A percentile compares a stretch with the other conserved stretches of the same genome.
phyloP scores from a whole-genome alignment of 2,113 vertebrate genomes.

The Rhegmatorhina hoffmannsi region DNA sequence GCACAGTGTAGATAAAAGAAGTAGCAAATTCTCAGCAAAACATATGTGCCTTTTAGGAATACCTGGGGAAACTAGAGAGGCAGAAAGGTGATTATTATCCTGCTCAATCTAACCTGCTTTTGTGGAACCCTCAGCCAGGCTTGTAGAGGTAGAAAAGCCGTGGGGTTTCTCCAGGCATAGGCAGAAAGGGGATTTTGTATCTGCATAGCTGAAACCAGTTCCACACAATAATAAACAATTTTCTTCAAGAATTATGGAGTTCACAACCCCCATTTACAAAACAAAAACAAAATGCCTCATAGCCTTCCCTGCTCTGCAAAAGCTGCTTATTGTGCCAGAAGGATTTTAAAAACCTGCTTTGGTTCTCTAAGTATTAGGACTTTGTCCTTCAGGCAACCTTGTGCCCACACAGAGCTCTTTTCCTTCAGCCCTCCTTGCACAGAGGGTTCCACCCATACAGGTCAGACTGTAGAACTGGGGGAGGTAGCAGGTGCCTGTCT shows the following conservation, averaged over 20 bases:
- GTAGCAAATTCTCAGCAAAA: not conserved
- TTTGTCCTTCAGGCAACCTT: constrained; percentile 18
- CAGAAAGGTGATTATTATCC: not conserved
- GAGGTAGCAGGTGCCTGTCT: not conserved
- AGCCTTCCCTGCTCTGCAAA: not conserved
- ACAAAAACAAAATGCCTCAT: not conserved
- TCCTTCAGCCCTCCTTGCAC: not conserved
- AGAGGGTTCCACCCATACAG: not conserved
- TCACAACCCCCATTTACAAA: constrained; percentile 14
- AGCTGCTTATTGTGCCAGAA: constrained; percentile 31
- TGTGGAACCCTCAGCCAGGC: not conserved
- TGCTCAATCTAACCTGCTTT: not conserved
- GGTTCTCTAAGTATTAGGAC: not conserved
- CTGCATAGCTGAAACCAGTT: not conserved
- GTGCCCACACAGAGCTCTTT: not conserved
- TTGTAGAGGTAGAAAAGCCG: not conserved
- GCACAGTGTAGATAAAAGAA: not conserved
- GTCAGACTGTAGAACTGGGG: not conserved
- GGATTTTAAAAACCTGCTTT: constrained; percentile 22
- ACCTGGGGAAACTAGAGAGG: not conserved
- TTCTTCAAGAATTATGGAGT: not conserved
- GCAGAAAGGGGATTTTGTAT: not conserved
- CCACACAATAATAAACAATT: not conserved
- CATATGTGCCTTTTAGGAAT: not conserved
- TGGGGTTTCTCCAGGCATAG: not conserved